phyloP scores from a whole-genome alignment of 2,888 invertebrate genomes.

The Melinopterus prodromus region DNA sequence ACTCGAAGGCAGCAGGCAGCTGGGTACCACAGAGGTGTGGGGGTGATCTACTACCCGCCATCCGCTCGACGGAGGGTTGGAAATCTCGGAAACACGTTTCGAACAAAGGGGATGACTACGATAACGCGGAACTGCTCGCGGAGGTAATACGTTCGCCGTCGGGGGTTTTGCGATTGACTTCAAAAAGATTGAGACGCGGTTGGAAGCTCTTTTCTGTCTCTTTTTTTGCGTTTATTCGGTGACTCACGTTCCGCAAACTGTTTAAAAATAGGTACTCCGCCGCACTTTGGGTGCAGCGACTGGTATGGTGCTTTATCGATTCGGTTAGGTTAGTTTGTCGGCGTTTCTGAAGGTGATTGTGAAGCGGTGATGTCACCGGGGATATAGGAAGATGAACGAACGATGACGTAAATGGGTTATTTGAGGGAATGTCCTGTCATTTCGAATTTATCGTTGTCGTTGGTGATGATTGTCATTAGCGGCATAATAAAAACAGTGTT shows the following conservation, averaged over 20 bases:
- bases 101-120: not conserved
- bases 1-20: not conserved
- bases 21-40: not conserved
- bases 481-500: too few relatives aligned
- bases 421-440: not conserved
- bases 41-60: not conserved
- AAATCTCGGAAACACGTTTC: conserved; percentile 4
- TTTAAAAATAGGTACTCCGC: not conserved
- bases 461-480: too few relatives aligned
- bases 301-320: not conserved
- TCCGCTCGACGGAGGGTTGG: not conserved
- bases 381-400: not conserved
- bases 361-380: not conserved
- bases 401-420: not conserved
- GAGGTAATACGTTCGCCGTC: not conserved
- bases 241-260: not conserved
- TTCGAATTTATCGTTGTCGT: not conserved
- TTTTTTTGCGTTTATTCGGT: not conserved
- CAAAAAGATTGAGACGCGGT: not conserved
- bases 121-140: not conserved
- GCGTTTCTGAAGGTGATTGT: too few relatives aligned
- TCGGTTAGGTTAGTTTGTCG: not conserved
- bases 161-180: not conserved
- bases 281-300: not conserved
- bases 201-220: not conserved